Percentiles rank a stretch among this genome's conserved stretches.
These are phyloP conservation scores for Pteromalus puparum DNA, from an alignment of 1,140 invertebrate species.

Conservation along the genomic window DNA sequence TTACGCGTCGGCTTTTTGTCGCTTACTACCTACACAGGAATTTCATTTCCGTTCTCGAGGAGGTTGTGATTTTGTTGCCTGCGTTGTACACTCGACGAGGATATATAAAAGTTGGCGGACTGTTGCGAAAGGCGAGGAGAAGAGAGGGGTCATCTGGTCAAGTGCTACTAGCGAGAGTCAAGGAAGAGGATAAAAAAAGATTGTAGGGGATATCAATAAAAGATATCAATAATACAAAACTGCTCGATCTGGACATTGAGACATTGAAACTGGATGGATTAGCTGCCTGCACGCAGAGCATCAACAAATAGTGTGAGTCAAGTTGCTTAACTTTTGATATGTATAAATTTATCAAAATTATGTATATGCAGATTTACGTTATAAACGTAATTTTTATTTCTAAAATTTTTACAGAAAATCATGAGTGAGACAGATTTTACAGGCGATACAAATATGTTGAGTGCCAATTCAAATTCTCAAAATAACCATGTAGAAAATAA, in stretches of 20 bases:
- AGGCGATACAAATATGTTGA: neutral
- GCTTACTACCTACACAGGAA: no score
- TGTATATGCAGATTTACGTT: neutral
- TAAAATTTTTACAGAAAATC: neutral
- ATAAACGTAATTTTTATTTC: neutral
- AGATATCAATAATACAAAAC: neutral
- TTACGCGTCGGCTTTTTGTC: no score
- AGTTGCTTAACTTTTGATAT: neutral
- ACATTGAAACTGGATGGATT: neutral
- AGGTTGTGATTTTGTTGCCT: no score
- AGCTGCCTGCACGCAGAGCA: neutral
- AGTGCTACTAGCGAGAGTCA: neutral
- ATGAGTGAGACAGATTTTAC: neutral
- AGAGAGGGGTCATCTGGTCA: slow-evolving; percentile 29
- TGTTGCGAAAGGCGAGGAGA: neutral
- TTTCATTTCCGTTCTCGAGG: no score
- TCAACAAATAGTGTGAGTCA: neutral
- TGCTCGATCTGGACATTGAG: neutral
- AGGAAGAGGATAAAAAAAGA: neutral
- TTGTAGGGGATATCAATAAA: neutral
- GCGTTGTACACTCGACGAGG: no score
- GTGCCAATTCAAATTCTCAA: neutral
- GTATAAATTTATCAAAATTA: neutral
- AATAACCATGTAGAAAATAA: neutral
- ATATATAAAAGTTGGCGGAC: neutral